phyloP scores from a whole-genome alignment of 2,113 vertebrate species.

The Ellobius talpinus region DNA sequence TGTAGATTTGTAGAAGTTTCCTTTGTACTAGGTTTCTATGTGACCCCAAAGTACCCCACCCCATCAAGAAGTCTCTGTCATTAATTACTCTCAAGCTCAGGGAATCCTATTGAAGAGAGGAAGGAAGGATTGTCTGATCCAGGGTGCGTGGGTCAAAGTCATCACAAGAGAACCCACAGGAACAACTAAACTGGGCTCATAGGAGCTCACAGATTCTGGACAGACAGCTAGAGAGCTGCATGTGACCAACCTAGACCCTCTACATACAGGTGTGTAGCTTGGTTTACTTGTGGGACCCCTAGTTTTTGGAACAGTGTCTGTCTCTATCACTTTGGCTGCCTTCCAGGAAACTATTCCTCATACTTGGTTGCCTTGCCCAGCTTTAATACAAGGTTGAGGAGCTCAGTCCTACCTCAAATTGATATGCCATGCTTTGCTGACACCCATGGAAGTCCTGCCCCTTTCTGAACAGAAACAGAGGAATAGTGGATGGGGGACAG shows the following conservation, averaged over 20 bases:
- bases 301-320: accelerated
- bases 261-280: neutral
- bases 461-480: neutral
- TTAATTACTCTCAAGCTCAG: neutral
- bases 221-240: neutral
- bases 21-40: neutral
- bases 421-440: neutral
- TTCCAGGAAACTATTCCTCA: neutral
- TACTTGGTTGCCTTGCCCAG: neutral
- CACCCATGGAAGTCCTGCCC: neutral
- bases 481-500: neutral
- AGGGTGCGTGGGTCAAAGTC: neutral
- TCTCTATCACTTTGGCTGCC: neutral
- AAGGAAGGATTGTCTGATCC: neutral
- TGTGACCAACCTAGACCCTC: neutral
- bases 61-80: neutral
- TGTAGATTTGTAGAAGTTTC: neutral
- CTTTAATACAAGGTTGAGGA: neutral
- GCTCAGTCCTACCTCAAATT: neutral
- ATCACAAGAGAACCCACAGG: neutral
- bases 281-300: neutral
- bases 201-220: neutral
- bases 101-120: neutral
- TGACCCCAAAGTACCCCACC: neutral
- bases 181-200: neutral